phyloP scores from a whole-genome alignment of 2,113 vertebrate species.

The Meleagris gallopavo region DNA sequence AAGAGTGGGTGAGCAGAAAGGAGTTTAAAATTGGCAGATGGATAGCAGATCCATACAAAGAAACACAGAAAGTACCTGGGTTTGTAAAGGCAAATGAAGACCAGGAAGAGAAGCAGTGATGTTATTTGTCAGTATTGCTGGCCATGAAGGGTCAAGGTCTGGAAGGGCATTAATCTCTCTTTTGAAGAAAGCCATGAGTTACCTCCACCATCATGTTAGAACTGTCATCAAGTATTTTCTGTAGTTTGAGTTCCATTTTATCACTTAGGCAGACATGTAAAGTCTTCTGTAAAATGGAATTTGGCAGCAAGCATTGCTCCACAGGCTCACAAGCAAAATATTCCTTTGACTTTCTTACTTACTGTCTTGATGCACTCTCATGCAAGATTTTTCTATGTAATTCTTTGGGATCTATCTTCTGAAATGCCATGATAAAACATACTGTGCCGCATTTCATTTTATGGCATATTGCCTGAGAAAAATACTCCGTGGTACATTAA shows the following conservation, averaged over 20 bases:
- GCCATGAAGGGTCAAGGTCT: not conserved
- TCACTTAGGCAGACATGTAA: not conserved
- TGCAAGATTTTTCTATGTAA: not conserved
- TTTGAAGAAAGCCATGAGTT: not conserved
- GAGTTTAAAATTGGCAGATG: not conserved
- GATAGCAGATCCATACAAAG: not conserved
- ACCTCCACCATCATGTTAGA: not conserved
- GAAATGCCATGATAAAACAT: not conserved
- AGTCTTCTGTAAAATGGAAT: not conserved
- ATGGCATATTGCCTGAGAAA: not conserved
- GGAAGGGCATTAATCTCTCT: not conserved
- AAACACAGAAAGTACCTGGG: not conserved
- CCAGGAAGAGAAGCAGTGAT: not conserved
- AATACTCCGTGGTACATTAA: not conserved
- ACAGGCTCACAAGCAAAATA: not conserved
- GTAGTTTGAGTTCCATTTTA: not conserved
- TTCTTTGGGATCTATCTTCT: not conserved
- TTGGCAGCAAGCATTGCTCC: not conserved
- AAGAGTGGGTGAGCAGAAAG: not conserved
- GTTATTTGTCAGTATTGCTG: not conserved
- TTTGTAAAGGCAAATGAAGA: not conserved
- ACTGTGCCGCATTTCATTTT: not conserved
- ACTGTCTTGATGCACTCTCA: not conserved
- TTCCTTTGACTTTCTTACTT: not conserved
- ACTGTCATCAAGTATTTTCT: not conserved